These are phyloP conservation scores for Achatina immaculata DNA, from an alignment of 1,140 invertebrate species.

Conservation along the genomic window DNA sequence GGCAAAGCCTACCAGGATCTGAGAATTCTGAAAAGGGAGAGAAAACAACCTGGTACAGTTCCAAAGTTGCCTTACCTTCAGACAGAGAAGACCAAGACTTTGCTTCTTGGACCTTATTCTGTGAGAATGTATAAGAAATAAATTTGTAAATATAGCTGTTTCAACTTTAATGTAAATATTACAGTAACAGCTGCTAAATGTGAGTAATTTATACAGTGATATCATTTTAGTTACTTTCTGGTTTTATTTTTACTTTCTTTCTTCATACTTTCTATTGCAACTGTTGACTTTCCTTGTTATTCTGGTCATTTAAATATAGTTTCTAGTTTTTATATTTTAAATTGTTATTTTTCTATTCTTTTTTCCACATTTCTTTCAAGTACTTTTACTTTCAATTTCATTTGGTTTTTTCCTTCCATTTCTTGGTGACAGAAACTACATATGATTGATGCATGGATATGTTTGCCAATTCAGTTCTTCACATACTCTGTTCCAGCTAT, in stretches of 20 bases:
- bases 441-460: too few species aligned
- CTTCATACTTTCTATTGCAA: not conserved
- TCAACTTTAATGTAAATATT: not conserved
- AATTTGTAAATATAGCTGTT: not conserved
- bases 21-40: conserved; percentile 60
- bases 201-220: not conserved
- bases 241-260: not conserved
- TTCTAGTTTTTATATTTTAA: too few species aligned
- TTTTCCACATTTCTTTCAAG: too few species aligned
- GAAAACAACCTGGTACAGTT: conserved; percentile 66
- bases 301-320: not conserved
- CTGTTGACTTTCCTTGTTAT: not conserved
- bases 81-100: conserved; percentile 67
- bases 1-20: conserved; percentile 69
- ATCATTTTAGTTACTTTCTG: not conserved
- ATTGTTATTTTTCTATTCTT: too few species aligned
- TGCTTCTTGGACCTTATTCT: conserved; percentile 67
- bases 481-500: too few species aligned
- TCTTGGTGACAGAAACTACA: too few species aligned
- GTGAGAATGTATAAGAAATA: conserved; percentile 50
- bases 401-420: too few species aligned
- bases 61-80: conserved; percentile 67
- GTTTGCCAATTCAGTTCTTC: too few species aligned
- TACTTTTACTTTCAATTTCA: too few species aligned
- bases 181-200: not conserved